phyloP scores from a whole-genome alignment of 2,113 vertebrate genomes.

The Cynocephalus volans region DNA sequence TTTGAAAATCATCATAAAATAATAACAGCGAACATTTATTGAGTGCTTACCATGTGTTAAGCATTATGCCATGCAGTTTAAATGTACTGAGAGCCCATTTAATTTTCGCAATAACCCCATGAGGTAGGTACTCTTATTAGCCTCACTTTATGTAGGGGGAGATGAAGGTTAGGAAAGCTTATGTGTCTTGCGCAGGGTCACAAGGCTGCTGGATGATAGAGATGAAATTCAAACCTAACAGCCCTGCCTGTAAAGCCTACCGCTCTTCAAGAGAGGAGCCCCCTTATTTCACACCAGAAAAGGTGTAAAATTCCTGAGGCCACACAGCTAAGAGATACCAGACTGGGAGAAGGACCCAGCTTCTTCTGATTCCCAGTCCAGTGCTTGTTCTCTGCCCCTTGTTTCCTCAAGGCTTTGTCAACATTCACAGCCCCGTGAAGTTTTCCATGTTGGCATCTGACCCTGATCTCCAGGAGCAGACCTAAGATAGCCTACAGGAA shows the following conservation, averaged over 20 bases:
- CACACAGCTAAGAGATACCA: neutral
- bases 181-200: neutral
- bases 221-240: neutral
- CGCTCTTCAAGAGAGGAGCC: neutral
- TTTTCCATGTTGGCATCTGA: neutral
- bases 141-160: neutral
- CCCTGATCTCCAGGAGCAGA: neutral
- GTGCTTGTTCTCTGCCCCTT: neutral
- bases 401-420: neutral
- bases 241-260: neutral
- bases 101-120: neutral
- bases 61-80: neutral
- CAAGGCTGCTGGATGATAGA: neutral
- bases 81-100: neutral
- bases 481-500: neutral
- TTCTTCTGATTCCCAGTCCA: neutral
- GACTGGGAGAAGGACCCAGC: neutral
- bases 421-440: neutral
- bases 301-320: neutral
- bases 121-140: neutral
- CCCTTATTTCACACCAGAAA: neutral
- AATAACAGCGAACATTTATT: constrained; percentile 29
- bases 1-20: constrained; percentile 58
- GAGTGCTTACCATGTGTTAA: constrained; percentile 44
- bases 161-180: neutral